Evolutionary conservation across 2,113 vertebrate genomes (phyloP).

Genomic region (Megaptera novaeangliae): DNA sequence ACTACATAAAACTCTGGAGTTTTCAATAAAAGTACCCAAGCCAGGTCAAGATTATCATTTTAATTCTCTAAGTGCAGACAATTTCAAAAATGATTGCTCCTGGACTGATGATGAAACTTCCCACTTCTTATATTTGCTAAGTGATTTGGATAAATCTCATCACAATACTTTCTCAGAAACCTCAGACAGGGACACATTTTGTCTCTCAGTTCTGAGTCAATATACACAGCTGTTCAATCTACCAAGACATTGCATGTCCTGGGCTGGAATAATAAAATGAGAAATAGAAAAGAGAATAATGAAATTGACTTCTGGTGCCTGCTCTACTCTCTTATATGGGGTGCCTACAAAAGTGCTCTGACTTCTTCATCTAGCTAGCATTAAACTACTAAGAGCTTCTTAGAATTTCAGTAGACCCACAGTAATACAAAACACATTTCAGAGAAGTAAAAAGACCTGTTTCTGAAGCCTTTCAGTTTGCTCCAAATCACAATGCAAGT

Average conservation of each 20-base stretch:
- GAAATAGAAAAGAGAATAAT: neutral
- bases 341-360: neutral
- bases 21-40: neutral
- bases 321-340: neutral
- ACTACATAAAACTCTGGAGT: neutral
- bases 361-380: neutral
- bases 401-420: neutral
- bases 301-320: neutral
- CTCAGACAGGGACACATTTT: neutral
- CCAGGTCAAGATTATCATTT: neutral
- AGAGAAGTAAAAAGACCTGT: neutral
- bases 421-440: constrained; percentile 25
- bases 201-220: neutral
- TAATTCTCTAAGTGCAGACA: neutral
- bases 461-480: neutral
- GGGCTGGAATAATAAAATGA: neutral
- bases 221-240: neutral
- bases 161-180: constrained; percentile 14
- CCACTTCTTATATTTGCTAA: neutral
- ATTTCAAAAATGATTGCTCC: neutral
- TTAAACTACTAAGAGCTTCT: neutral
- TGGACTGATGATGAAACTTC: neutral
- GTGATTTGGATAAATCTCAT: neutral
- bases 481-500: neutral
- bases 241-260: neutral